Evolutionary conservation across 2,113 vertebrate species (phyloP), one percentile per base, ranked within the genome.

Genomic region (Aegithalos caudatus): DNA sequence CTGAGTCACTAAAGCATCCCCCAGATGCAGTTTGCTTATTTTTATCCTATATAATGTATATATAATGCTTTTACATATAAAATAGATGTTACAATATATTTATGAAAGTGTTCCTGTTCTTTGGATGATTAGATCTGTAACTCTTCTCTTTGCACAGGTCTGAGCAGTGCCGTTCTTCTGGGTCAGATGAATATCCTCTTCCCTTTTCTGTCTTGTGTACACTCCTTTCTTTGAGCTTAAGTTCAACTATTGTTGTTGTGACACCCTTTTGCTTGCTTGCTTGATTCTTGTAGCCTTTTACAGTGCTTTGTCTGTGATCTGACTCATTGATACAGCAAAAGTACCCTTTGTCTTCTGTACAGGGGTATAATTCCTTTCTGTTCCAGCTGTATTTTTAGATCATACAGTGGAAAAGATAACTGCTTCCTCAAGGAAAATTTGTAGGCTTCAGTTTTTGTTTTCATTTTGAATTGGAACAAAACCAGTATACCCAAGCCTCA

Each of bases 141-240:
- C 53, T 73, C 24, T 92, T 94, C n/a, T 81, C 57, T 92, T 82
- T 83, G 67, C n/a, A 40, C 58, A 92, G 60, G 67, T 90, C 16
- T 62, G 62, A 86, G 44, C 54, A 83, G 57, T 64, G 37, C 44
- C 25, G 7, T 58, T 92, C 69, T 78, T 83, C 64, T 70, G 62
- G 19, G 74, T 95, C 79, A 90, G 85, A 77, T 90, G 50, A 72
- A 90, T 86, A 54, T 84, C 33, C 56, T 78, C 85, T 82, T 90
- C 16, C 13, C 33, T 74, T 71, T 76, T 54, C 19, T 89, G 50
- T 83, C 70, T 64, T 86, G 42, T 65, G 29, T 16, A 54, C 12
- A 12, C 7, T 71, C 5, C 13, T 70, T 70, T 92, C 62, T 94
- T 94, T 92, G 66, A 83, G 42, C 51, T 92, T 58, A 23, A 29